These are phyloP conservation scores for Tichodroma muraria DNA, from an alignment of 2,113 vertebrate species.

Conservation along the genomic window DNA sequence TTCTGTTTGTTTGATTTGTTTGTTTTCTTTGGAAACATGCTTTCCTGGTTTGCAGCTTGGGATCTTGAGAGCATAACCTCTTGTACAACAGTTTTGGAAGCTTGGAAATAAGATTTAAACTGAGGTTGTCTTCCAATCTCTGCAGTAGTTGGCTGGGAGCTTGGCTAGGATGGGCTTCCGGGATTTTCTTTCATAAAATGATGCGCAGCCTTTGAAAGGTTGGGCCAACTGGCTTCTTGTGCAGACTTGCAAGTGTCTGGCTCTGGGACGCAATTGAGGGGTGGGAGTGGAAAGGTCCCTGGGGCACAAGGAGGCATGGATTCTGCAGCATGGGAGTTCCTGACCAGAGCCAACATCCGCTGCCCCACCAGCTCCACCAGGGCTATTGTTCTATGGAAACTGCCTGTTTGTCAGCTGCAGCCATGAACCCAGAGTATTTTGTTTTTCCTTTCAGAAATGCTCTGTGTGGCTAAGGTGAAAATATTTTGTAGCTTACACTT, in stretches of 20 bases:
- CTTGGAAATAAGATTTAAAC: neutral
- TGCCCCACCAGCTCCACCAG: neutral
- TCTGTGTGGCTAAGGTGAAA: neutral
- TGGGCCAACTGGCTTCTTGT: neutral
- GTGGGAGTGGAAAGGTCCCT: neutral
- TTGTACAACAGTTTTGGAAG: neutral
- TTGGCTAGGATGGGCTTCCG: neutral
- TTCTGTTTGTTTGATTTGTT: neutral
- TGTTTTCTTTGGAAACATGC: neutral
- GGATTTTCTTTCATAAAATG: neutral
- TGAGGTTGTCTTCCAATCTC: neutral
- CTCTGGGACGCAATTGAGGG: neutral
- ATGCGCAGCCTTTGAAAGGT: neutral
- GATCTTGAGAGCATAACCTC: neutral
- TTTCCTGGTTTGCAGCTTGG: neutral
- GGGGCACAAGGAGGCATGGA: neutral
- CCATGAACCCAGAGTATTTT: neutral
- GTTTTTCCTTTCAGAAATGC: neutral
- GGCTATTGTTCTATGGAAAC: neutral
- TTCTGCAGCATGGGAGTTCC: neutral
- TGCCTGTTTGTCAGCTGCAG: neutral
- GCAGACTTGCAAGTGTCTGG: neutral
- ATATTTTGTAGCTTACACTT: neutral
- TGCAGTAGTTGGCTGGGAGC: neutral
- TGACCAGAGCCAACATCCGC: neutral